These are phyloP conservation scores for Lathamus discolor DNA, from an alignment of 2,113 vertebrate species.

Conservation along the genomic window DNA sequence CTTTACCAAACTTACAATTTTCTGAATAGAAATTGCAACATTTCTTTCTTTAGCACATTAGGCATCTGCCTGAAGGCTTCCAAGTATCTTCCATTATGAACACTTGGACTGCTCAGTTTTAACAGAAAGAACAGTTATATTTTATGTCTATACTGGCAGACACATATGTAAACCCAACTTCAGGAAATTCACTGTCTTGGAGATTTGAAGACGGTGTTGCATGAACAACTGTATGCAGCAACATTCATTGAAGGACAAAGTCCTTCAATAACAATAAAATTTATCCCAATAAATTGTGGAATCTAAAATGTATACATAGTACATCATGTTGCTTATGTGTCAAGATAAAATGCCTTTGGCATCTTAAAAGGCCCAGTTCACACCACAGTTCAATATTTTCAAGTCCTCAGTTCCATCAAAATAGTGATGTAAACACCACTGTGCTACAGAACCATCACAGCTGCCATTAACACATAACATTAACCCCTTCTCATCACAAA, in stretches of 20 bases:
- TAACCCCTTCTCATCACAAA: background rate
- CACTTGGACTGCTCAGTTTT: background rate
- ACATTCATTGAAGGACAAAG: background rate
- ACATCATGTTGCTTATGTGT: background rate
- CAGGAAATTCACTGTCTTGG: background rate
- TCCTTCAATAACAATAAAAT: background rate
- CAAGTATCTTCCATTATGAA: background rate
- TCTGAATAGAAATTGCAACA: background rate
- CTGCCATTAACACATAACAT: background rate
- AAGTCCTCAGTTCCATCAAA: background rate
- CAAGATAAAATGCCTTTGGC: background rate
- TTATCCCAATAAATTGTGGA: background rate
- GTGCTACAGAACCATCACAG: background rate
- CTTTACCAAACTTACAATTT: background rate
- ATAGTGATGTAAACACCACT: rapidly evolving
- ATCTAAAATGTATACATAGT: background rate
- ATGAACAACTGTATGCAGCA: background rate
- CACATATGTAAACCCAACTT: background rate
- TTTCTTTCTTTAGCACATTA: background rate
- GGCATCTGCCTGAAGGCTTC: background rate
- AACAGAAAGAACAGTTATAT: background rate
- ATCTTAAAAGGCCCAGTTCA: background rate
- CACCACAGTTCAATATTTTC: background rate
- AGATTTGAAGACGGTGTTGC: background rate
- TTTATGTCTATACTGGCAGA: background rate